Evolutionary conservation across 2,888 invertebrate genomes (phyloP).

Genomic region (Phorcus lineatus): DNA sequence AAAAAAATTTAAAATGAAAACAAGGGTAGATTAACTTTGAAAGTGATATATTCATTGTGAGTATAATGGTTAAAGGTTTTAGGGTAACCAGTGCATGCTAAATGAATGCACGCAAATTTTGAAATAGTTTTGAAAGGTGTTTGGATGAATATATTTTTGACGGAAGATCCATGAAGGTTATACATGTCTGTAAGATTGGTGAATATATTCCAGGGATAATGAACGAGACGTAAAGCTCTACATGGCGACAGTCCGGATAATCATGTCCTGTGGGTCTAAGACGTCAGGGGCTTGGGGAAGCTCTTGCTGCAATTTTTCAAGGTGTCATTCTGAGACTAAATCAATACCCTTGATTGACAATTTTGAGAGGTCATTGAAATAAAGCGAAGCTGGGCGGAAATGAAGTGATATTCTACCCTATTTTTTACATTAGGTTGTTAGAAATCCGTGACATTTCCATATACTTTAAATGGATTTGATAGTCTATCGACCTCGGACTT

Average conservation of each 20-base stretch:
- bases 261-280: background rate
- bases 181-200: no score
- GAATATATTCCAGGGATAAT: background rate
- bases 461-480: background rate
- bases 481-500: background rate
- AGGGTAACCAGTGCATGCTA: no score
- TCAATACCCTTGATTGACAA: conserved; percentile 1
- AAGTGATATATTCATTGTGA: no score
- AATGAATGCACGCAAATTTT: no score
- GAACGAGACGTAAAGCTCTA: background rate
- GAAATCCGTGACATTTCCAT: conserved; percentile 1
- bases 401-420: conserved; percentile 6
- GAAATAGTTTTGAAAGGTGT: no score
- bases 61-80: no score
- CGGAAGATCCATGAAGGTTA: no score
- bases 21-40: no score
- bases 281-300: background rate
- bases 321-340: conserved; percentile 1
- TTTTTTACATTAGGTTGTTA: conserved; percentile 4
- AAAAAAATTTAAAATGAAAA: no score
- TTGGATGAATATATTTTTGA: no score
- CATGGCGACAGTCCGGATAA: background rate
- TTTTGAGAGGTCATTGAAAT: conserved; percentile 13
- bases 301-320: conserved; percentile 5
- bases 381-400: background rate